A percentile compares a stretch with the other conserved stretches of the same genome.
Conservation (phyloP, 2,888 invertebrate species). For the Acholoe squamosa region DNA sequence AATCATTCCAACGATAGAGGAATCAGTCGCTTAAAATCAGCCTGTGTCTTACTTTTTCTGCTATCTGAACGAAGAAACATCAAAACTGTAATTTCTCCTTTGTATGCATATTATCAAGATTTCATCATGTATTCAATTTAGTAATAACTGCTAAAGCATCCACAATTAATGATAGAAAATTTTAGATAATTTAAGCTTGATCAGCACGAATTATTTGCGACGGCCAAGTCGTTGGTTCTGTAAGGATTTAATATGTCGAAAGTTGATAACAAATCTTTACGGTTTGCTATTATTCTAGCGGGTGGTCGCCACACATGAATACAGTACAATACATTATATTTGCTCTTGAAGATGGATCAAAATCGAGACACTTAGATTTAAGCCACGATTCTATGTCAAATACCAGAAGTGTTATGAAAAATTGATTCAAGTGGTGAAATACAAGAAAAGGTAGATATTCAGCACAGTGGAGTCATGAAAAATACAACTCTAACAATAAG, state of each 20-base stretch:
- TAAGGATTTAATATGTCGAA: too few relatives aligned
- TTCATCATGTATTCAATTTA: background rate
- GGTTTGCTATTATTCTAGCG: too few relatives aligned
- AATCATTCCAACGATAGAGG: too few relatives aligned
- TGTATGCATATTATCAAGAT: background rate
- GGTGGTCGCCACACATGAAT: too few relatives aligned
- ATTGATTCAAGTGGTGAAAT: slow-evolving; percentile 6
- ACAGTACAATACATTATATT: background rate
- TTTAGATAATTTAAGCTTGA: too few relatives aligned
- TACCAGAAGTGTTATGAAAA: slow-evolving; percentile 28
- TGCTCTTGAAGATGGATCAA: background rate
- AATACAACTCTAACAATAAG: background rate
- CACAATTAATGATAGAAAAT: too few relatives aligned
- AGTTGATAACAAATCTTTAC: too few relatives aligned
- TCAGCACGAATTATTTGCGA: too few relatives aligned
- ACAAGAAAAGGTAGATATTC: slow-evolving; percentile 18
- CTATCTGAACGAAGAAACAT: background rate
- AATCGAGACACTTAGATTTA: background rate
- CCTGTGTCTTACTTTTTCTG: background rate
- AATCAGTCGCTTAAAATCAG: too few relatives aligned
- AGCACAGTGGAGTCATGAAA: slow-evolving; percentile 30
- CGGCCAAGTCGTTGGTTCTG: too few relatives aligned
- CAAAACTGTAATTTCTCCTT: background rate
- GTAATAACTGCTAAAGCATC: too few relatives aligned
- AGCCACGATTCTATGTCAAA: background rate